A percentile compares a stretch with the other conserved stretches of the same genome.
phyloP scores from a whole-genome alignment of 2,797 vertebrate species.

The Mormyrops attenuatus region DNA sequence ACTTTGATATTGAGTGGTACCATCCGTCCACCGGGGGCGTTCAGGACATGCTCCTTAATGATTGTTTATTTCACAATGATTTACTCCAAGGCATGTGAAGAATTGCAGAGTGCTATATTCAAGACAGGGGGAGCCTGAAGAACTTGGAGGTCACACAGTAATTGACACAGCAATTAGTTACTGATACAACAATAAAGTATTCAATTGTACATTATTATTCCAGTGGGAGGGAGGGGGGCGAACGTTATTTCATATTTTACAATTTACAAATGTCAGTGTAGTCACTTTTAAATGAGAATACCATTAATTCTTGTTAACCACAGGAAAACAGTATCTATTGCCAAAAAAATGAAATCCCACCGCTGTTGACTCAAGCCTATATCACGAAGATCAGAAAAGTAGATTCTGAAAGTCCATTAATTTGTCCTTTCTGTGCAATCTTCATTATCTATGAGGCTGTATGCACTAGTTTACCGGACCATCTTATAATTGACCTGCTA shows the following conservation, averaged over 20 bases:
- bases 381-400: constrained; percentile 42
- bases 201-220: constrained; percentile 4
- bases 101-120: constrained; percentile 23
- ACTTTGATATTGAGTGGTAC: constrained; percentile 40
- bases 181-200: constrained; percentile 20
- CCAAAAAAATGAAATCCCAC: constrained; percentile 16
- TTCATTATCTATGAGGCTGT: constrained; percentile 56
- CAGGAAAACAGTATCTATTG: background rate
- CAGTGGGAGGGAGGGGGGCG: background rate
- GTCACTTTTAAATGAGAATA: background rate
- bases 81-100: constrained; percentile 34
- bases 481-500: constrained; percentile 56
- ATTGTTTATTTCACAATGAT: constrained; percentile 34
- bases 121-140: constrained; percentile 40
- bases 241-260: background rate
- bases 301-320: background rate
- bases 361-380: constrained; percentile 32
- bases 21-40: constrained; percentile 16
- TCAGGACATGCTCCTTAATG: constrained; percentile 29
- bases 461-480: constrained; percentile 52
- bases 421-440: constrained; percentile 49
- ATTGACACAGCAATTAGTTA: constrained; percentile 36
- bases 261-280: background rate
- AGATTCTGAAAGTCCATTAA: constrained; percentile 40
- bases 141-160: constrained; percentile 51